Evolutionary conservation across 2,888 invertebrate species (phyloP).

Genomic region (Agrochola lychnidis): DNA sequence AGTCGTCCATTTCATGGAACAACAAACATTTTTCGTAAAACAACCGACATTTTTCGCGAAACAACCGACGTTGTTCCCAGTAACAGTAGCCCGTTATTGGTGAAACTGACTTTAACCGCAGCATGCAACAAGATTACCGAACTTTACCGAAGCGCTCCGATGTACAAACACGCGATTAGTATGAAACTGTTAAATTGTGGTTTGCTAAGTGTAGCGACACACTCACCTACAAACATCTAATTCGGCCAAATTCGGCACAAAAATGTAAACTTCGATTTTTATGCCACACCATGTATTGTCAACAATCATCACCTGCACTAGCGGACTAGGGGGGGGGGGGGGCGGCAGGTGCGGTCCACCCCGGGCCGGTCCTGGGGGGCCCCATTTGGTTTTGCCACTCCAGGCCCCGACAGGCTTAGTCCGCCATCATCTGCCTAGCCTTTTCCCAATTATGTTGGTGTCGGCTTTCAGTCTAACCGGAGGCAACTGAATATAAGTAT

Average conservation of each 20-base stretch:
- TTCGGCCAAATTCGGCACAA: too few species aligned
- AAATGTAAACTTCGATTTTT: too few species aligned
- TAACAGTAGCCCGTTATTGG: constrained; percentile 18
- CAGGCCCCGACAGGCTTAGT: too few species aligned
- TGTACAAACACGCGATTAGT: constrained; percentile 33
- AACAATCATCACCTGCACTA: neutral
- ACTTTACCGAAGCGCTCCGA: constrained; percentile 32
- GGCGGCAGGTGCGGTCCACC: too few species aligned
- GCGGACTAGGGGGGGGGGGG: too few species aligned
- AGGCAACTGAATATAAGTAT: neutral
- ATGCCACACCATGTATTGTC: neutral
- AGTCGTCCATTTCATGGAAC: constrained; percentile 41
- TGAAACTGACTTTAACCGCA: constrained; percentile 40
- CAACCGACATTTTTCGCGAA: constrained; percentile 7
- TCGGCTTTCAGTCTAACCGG: neutral
- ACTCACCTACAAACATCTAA: too few species aligned
- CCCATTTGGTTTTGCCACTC: too few species aligned
- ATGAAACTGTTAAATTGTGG: constrained; percentile 13
- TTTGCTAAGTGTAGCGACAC: neutral
- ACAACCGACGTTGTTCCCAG: constrained; percentile 26
- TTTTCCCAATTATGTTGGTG: neutral
- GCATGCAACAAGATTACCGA: constrained; percentile 48
- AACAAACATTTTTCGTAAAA: constrained; percentile 16
- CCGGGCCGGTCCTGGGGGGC: too few species aligned
- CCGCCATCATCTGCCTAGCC: neutral